Base-by-base conservation (phyloP, 2,113 vertebrate genomes). In the Neotragus moschatus region DNA sequence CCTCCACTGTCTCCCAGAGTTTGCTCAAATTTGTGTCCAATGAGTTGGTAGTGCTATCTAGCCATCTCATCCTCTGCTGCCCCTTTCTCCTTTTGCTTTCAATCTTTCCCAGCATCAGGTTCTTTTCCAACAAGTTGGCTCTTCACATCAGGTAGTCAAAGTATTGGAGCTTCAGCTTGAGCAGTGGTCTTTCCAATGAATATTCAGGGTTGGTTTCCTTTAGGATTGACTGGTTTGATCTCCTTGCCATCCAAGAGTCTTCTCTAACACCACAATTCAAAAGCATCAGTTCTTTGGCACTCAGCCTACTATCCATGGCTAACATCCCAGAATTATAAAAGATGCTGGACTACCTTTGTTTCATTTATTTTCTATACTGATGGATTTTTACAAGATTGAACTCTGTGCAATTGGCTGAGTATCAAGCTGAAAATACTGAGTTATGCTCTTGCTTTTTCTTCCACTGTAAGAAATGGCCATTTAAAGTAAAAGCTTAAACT, bases 311-410 rank as follows among this genome's bases (percentile, higher is more conserved):
- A 25, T 87, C 45, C 55, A 80, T 94, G 95, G 95, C 96, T 96
- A 96, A 86, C 92, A 94, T 97, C 97, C 95, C 82, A 88, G 90
- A 93, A 85, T 92, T 70, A 94, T 94, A 95, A 95, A 95, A 87
- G 49, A 94, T 86, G 77, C 82, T 91, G 90, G 60, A 73, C 88
- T 96, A 84, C 94, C 90, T 97, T 97, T 93, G 70, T 96, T 96
- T 98, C 92, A 96, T 96, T 98, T 98, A 84, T 95, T 97, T 95
- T 93, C 90, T 94, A 53, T 92, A 95, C 94, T 84, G 88, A 95
- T 98, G 90, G 91, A 80, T 89, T 97, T 96, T 95, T 97, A 88
- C 53, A 96, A 84, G 82, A 63, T 94, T 92, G 88, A 88, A 90
- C 66, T 97, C 66, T 66, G n/a, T 56, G 92, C 97, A 96, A 66